Base-by-base conservation (phyloP, 2,797 vertebrate species). In the Melanotaenia parkinsoni region DNA sequence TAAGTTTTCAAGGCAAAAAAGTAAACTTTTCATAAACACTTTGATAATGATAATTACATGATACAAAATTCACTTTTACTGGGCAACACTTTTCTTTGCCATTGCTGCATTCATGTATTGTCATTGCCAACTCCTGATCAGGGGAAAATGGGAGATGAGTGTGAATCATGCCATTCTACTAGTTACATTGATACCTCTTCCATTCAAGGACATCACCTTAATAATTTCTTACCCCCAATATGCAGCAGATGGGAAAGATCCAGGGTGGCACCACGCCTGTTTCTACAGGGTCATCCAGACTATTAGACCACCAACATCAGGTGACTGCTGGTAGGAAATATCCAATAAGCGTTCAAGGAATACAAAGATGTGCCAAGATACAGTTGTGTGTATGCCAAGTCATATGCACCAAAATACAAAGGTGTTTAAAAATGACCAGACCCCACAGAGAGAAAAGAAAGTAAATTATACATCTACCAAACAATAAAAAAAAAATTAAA, bases 251-350 rank as follows among this genome's bases (percentile, higher is more conserved):
- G 91, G 93, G 80, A 77, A 71, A 76, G 85, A 89, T 92, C 89
- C 86, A 88, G 83, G 85, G 83, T 94, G 92, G 91, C 91, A 88
- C 72, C 65, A 67, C 68, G 70, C 73, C 85, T 74, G 47, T 88
- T 91, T 93, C 84, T 85, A 87, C 88, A 88, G 89, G 93, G 93
- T 91, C 92, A 93, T 90, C 87, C 81, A 62, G 51, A 85, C 89
- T 77, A 93, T 94, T 93, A 93, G 83, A 91, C 79, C 81, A 68
- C 74, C 77, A 89, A 85, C 88, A 90, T 91, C 89, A 92, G 86
- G 83, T 91, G 88, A 86, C 79, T 82, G 78, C 83, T 91, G 84
- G 82, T 88, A 81, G 89, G 84, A 86, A 87, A 85, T 86, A 77
- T 89, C 81, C 76, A 86, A 66, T 80, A 67, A 82, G 82, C 67